These are phyloP conservation scores for Drosophila meridionalis DNA, from an alignment of 2,888 invertebrate genomes.

Conservation along the genomic window DNA sequence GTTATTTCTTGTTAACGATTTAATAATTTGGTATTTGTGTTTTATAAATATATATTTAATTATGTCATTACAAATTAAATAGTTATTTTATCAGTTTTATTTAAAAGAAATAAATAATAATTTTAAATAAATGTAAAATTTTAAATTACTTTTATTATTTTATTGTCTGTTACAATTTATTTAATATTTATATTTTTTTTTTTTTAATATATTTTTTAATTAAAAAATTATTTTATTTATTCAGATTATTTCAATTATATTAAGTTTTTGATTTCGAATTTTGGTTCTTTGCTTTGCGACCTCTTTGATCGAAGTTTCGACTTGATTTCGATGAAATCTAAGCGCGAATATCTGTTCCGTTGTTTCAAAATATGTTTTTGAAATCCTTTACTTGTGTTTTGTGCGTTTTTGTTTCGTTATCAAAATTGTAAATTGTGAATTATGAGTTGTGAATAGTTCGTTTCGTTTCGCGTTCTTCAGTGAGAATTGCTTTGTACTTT, in stretches of 20 bases:
- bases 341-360: neutral
- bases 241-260: neutral
- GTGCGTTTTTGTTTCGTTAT: conserved; percentile 14
- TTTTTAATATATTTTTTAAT: neutral
- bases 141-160: neutral
- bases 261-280: neutral
- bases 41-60: too few species aligned
- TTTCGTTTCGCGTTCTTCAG: conserved; percentile 34
- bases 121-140: neutral
- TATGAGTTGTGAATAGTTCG: conserved; percentile 14
- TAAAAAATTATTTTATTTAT: neutral
- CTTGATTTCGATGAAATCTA: neutral
- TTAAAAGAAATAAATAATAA: too few species aligned
- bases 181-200: neutral
- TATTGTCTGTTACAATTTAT: neutral
- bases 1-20: too few species aligned
- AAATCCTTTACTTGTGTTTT: neutral
- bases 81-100: neutral
- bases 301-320: neutral
- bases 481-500: conserved; percentile 66
- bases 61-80: neutral
- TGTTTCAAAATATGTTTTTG: neutral
- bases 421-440: conserved; percentile 33
- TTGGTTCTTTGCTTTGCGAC: neutral
- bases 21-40: too few species aligned